These are phyloP conservation scores for Poecilia gillii DNA, from an alignment of 2,797 vertebrate species.

Conservation along the genomic window DNA sequence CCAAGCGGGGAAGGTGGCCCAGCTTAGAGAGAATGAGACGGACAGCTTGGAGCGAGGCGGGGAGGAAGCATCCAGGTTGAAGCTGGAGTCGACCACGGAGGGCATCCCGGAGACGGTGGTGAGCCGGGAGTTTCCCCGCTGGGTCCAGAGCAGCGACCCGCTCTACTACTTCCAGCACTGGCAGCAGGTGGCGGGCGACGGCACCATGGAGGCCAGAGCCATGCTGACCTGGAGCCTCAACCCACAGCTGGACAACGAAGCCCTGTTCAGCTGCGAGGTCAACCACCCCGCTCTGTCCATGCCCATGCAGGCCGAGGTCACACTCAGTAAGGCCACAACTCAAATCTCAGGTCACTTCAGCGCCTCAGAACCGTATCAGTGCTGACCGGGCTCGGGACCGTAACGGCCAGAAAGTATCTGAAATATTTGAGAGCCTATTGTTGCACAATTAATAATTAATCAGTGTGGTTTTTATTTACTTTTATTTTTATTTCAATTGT, in stretches of 20 bases:
- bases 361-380: too few species aligned
- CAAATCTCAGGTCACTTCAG: not conserved
- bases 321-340: conserved; percentile 83
- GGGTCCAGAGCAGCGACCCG: conserved; percentile 89
- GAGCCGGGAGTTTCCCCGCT: conserved; percentile 92
- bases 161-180: conserved; percentile 88
- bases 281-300: conserved; percentile 94
- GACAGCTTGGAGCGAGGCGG: not conserved
- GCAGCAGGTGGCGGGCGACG: conserved; percentile 81
- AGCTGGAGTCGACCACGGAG: conserved; percentile 77
- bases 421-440: too few species aligned
- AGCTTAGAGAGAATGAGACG: conserved; percentile 69
- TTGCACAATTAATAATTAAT: too few species aligned
- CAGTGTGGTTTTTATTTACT: too few species aligned
- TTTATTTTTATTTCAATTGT: too few species aligned
- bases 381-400: too few species aligned
- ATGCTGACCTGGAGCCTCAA: conserved; percentile 94
- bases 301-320: conserved; percentile 96
- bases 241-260: conserved; percentile 93
- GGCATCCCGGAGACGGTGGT: conserved; percentile 89
- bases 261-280: conserved; percentile 96
- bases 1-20: conserved; percentile 64
- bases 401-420: too few species aligned
- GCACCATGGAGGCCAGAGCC: conserved; percentile 90
- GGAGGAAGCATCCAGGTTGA: conserved; percentile 29